Conservation (phyloP, 2,797 vertebrate genomes). For the Heliangelus exortis region DNA sequence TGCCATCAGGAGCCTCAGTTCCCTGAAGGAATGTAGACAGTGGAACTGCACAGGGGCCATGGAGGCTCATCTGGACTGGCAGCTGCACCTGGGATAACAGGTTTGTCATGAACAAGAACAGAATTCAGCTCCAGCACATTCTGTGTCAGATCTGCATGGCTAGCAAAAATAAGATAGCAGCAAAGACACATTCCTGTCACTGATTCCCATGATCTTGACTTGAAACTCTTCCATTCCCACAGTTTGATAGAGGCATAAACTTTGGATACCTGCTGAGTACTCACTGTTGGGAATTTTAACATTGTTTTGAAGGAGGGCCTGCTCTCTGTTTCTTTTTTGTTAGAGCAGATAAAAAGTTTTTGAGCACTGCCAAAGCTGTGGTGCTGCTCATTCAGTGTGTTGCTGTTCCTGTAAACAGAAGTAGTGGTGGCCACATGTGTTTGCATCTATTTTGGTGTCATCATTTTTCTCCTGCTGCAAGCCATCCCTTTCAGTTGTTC, state of each 20-base stretch:
- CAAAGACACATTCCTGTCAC: not conserved
- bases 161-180: not conserved
- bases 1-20: not conserved
- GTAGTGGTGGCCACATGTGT: not conserved
- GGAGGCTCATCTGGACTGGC: slow-evolving; percentile 15
- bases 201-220: not conserved
- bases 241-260: not conserved
- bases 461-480: not conserved
- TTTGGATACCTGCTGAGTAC: not conserved
- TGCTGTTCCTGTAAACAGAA: not conserved
- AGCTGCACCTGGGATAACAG: not conserved
- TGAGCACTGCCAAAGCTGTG: not conserved
- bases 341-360: not conserved
- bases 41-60: not conserved
- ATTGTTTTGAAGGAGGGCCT: not conserved
- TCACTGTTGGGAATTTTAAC: not conserved
- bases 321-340: not conserved
- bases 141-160: not conserved
- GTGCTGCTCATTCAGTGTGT: not conserved
- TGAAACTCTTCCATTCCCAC: not conserved
- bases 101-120: not conserved
- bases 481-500: not conserved
- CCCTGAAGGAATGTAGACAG: not conserved
- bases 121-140: not conserved
- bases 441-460: not conserved